Evolutionary conservation across 2,797 vertebrate species (phyloP).

Genomic region (Coendou prehensilis): DNA sequence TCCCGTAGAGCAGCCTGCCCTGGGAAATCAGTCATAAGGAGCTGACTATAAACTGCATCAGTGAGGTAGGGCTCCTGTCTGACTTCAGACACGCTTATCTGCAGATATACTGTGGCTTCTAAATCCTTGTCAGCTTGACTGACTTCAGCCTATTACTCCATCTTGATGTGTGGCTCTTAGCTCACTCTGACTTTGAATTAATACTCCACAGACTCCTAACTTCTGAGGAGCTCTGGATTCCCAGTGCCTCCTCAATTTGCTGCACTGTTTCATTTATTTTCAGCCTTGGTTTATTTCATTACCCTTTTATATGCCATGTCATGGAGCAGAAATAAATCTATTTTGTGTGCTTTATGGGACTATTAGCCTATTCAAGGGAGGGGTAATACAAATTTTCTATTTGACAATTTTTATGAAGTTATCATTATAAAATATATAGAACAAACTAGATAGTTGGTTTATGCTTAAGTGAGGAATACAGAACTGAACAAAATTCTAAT

Average conservation of each 20-base stretch:
- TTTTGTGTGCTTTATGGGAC: constrained; percentile 9
- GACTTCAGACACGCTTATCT: neutral
- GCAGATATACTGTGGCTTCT: neutral
- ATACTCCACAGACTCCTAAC: neutral
- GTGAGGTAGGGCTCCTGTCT: neutral
- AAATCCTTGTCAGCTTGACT: neutral
- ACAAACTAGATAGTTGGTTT: neutral
- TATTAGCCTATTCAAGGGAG: neutral
- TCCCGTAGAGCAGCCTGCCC: neutral
- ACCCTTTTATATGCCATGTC: neutral
- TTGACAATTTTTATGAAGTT: neutral
- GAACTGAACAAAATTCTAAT: neutral
- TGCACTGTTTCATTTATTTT: neutral
- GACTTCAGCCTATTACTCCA: neutral
- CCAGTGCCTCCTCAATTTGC: neutral
- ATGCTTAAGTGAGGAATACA: neutral
- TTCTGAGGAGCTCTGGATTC: neutral
- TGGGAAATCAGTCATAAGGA: neutral
- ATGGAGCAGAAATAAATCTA: neutral
- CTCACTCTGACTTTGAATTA: constrained; percentile 14
- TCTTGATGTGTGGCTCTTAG: neutral
- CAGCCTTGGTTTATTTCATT: constrained; percentile 28
- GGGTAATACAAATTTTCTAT: neutral
- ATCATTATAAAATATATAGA: neutral
- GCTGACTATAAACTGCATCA: neutral